Base-by-base conservation (phyloP, 2,797 vertebrate genomes). In the Enteromius afrohamiltoni region DNA sequence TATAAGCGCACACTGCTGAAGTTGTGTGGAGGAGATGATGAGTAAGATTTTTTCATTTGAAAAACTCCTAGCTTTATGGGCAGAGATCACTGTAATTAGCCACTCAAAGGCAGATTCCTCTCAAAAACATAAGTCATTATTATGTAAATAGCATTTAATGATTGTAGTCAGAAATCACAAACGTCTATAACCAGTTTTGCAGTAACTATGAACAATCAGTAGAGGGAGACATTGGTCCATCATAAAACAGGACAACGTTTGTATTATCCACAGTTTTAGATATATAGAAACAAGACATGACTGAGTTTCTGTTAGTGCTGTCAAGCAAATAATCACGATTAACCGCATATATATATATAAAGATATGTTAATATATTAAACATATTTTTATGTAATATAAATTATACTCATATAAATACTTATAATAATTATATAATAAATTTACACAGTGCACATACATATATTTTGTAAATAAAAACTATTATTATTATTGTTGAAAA, bases 1-100 rank as follows among this genome's bases (percentile, higher is more conserved):
- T 99, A 99, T 92, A 98, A 98, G 93, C 96, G 94, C 91, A 95
- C 97, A 3, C 92, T 99, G 86, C 94, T 99, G 58, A 96, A 96
- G 83, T 93, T 99, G 58, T 99, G 98, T 0, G 98, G 98, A 83
- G 98, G 98, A 83, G 98, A 99, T 0, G 98, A 99, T 79, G 97
- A 99, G 98, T 99, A 94, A 96, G 97, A 94, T 8, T 21, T 47
- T 77, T 77, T 47, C 34, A 37, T 64, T 60, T 75, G 1, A 26
- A 21, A 53, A n/a, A 37, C 37, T 14, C 16, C 11, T 7, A 45
- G 21, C 10, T 75, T 51, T 37, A 42, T 17, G 58, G 37, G 11
- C 3, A 75, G 11, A 14, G 5, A 37, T 7, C 34, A 53, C 3
- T 71, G 17, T 13, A 51, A 1, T 73, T 10, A 53, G 2, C 6